A percentile compares a stretch with the other conserved stretches of the same genome.
phyloP scores from a whole-genome alignment of 2,888 invertebrate species.

The Pasiphila rectangulata region DNA sequence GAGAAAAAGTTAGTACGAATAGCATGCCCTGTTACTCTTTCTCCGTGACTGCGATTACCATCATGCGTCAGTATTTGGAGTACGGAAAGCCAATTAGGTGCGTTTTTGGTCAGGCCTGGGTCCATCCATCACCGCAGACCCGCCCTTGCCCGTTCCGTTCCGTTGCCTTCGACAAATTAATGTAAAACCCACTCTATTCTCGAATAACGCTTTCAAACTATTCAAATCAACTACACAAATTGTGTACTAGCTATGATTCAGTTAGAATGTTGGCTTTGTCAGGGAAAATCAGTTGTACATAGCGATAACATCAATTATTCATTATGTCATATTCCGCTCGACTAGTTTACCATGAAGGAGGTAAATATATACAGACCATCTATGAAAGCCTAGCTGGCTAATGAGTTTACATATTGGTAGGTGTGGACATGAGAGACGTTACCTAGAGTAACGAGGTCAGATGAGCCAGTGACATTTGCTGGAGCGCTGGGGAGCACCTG shows the following conservation, averaged over 20 bases:
- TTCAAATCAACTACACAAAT: too few relatives aligned
- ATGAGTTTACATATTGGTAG: background rate
- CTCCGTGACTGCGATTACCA: conserved; percentile 47
- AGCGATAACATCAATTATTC: conserved; percentile 42
- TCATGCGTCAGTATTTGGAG: conserved; percentile 45
- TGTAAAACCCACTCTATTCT: conserved; percentile 16
- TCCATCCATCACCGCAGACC: conserved; percentile 67
- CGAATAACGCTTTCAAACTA: conserved; percentile 8
- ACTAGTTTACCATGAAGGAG: conserved; percentile 26
- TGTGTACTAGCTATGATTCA: too few relatives aligned
- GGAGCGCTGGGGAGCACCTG: conserved; percentile 61
- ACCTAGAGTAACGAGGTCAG: conserved; percentile 30
- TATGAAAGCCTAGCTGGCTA: conserved; percentile 26
- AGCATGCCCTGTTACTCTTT: conserved; percentile 24
- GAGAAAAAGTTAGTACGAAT: conserved; percentile 24
- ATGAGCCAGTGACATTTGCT: conserved; percentile 60
- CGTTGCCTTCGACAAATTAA: conserved; percentile 43
- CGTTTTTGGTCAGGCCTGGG: conserved; percentile 65
- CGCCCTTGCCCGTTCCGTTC: conserved; percentile 60
- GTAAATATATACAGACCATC: conserved; percentile 25
- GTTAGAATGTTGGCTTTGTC: conserved; percentile 27
- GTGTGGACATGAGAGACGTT: too few relatives aligned
- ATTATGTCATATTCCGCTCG: conserved; percentile 41
- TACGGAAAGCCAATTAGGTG: conserved; percentile 72
- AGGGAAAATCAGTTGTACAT: conserved; percentile 45